Evolutionary conservation across 2,888 invertebrate species (phyloP).

Genomic region (Nipponacmea schrenckii): DNA sequence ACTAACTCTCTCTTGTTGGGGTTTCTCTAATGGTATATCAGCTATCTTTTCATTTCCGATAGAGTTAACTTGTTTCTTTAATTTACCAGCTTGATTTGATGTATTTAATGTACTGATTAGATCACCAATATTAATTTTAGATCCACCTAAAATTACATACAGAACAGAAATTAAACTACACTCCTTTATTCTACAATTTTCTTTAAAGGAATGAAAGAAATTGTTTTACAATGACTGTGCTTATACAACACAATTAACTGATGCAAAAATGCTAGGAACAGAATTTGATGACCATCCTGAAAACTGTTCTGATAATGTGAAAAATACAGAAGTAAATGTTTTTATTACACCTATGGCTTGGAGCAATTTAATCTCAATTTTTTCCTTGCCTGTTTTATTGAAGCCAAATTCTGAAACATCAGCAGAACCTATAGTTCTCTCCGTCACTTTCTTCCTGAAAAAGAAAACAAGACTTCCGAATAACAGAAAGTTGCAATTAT

Average conservation of each 20-base stretch:
- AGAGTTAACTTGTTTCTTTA: conserved; percentile 60
- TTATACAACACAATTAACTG: too few species aligned
- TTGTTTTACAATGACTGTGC: too few species aligned
- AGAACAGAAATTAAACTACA: neutral
- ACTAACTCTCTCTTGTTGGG: conserved; percentile 77
- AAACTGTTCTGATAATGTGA: too few species aligned
- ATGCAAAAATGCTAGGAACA: neutral
- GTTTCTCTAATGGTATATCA: conserved; percentile 83
- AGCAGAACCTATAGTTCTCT: conserved; percentile 45
- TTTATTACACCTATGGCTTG: too few species aligned
- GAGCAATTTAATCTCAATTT: too few species aligned
- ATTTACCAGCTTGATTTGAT: conserved; percentile 40
- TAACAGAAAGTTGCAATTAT: too few species aligned
- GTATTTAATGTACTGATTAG: conserved; percentile 55
- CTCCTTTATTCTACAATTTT: too few species aligned
- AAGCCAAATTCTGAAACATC: conserved; percentile 54
- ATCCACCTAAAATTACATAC: conserved; percentile 23
- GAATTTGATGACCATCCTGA: too few species aligned
- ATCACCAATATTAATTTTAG: conserved; percentile 56
- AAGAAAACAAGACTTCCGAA: conserved; percentile 2
- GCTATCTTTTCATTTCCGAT: conserved; percentile 72
- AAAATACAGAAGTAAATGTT: too few species aligned
- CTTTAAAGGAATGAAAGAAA: too few species aligned
- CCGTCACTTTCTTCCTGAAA: conserved; percentile 39
- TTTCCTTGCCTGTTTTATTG: conserved; percentile 35